phyloP scores from a whole-genome alignment of 2,113 vertebrate genomes.

The Oriolus oriolus region DNA sequence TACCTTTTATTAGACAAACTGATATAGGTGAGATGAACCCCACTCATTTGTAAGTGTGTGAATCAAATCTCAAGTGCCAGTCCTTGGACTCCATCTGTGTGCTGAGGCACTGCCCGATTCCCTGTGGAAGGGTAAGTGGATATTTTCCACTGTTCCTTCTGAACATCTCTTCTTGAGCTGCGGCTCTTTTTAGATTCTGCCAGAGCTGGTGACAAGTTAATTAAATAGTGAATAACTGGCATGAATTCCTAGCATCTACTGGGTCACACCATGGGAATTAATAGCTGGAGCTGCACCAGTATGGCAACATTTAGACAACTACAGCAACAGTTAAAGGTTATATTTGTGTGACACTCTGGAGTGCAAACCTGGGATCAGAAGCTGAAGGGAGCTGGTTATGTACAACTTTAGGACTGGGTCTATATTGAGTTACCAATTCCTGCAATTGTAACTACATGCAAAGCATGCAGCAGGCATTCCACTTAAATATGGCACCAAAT shows the following conservation, averaged over 20 bases:
- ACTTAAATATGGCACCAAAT: not conserved
- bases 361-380: not conserved
- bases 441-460: not conserved
- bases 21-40: not conserved
- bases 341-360: not conserved
- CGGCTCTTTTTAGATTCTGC: not conserved
- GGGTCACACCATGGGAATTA: not conserved
- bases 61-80: not conserved
- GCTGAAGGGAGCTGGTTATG: not conserved
- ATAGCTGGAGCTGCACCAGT: not conserved
- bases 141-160: not conserved
- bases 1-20: not conserved
- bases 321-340: not conserved
- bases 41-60: not conserved
- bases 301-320: not conserved
- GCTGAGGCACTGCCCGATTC: not conserved
- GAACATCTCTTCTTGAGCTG: not conserved
- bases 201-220: not conserved
- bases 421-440: not conserved
- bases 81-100: not conserved
- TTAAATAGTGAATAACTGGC: not conserved
- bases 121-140: not conserved
- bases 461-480: not conserved
- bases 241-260: not conserved
- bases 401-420: not conserved